These are phyloP conservation scores for Australoheros scitulus DNA, from an alignment of 2,113 vertebrate species.

Conservation along the genomic window DNA sequence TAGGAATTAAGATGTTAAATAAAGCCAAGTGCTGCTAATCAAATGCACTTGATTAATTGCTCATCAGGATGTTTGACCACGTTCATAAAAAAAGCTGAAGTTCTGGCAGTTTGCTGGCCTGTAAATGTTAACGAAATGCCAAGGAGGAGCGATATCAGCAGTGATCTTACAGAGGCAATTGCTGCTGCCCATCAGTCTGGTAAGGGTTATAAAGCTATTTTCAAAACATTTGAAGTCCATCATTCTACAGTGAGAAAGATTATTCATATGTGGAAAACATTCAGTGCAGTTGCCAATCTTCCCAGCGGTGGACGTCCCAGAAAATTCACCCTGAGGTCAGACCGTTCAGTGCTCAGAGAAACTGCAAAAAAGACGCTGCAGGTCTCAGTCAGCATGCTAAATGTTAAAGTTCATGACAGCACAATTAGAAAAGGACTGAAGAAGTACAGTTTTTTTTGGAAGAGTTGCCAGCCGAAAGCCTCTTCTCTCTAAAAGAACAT, in stretches of 20 bases:
- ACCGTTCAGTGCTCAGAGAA: background rate
- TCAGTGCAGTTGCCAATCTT: background rate
- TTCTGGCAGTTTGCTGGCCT: background rate
- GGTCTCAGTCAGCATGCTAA: background rate
- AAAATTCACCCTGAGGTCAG: slow-evolving; percentile 1
- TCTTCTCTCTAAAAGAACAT: background rate
- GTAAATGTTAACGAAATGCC: background rate
- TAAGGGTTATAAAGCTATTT: background rate
- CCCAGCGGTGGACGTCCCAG: background rate
- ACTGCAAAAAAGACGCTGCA: background rate
- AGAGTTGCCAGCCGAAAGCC: background rate
- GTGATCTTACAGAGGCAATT: background rate
- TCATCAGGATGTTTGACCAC: background rate
- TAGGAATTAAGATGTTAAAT: background rate
- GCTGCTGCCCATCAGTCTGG: slow-evolving; percentile 4
- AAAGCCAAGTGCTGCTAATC: background rate
- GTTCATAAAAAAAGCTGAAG: background rate
- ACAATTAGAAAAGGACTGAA: background rate
- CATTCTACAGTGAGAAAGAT: background rate
- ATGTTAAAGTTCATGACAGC: background rate
- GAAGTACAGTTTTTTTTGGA: background rate
- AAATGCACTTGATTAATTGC: background rate
- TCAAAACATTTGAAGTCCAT: slow-evolving; percentile 1
- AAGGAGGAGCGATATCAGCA: background rate
- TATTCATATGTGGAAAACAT: background rate